Base-by-base conservation (phyloP, 2,113 vertebrate species). In the Aphelocoma coerulescens region DNA sequence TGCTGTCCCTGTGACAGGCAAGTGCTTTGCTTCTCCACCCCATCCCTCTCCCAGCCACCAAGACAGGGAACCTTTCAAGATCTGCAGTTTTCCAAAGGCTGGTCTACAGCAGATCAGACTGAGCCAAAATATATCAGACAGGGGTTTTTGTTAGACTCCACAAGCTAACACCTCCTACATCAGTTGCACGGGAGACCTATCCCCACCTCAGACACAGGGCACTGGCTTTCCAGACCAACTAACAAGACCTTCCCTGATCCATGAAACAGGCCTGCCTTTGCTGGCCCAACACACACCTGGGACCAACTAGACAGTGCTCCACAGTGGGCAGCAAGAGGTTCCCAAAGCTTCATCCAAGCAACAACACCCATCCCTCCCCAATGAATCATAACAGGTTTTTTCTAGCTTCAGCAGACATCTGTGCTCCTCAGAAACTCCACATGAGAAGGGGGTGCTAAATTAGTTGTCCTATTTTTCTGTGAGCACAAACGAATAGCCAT, bases 331-430 rank as follows among this genome's bases (percentile, higher is more conserved):
- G 65, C 2, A 1, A 59, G 28, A 59, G 16, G 62, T 43, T 86
- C n/a, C 67, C 37, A 73, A 92, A 54, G 46, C 33, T 92, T 71
- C 61, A 89, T 19, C 28, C 35, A 26, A 79, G 49, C 2, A 11
- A 48, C 46, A 88, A 23, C 52, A 92, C 19, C 51, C 76, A 84
- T 67, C 55, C 46, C 76, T 86, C 20, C 68, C 44, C 68, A 83
- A 0, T 24, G 52, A 95, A 91, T 71, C 80, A 23, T n/a, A 75
- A 68, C 39, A 89, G 43, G 1, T 9, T 91, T 95, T 83, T 78
- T 62, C 61, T 68, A 74, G 94, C 52, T 93, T 71, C 48, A 84
- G 72, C 84, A 91, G 68, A 84, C 65, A 96, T 93, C 86, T 81
- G 72, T 63, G 65, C 35, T 91, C 93, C 73, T 85, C 83, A 48